A percentile compares a stretch with the other conserved stretches of the same genome.
phyloP scores from a whole-genome alignment of 1,140 invertebrate species.

The Lepidurus couesii region DNA sequence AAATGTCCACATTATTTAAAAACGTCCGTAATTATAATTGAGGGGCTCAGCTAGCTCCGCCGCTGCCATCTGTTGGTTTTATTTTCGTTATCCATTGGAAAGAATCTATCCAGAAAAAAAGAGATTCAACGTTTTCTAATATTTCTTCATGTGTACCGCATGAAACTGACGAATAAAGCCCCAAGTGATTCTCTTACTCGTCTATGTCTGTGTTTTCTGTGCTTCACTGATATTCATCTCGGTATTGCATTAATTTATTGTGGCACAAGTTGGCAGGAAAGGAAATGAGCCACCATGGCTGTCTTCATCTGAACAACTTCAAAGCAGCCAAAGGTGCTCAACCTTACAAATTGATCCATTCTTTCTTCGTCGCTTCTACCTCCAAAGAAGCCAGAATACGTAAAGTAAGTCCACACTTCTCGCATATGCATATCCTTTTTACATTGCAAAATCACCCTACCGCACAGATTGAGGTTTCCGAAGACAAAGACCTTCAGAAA shows the following conservation, averaged over 20 bases:
- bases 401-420: slow-evolving; percentile 52
- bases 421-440: slow-evolving; percentile 29
- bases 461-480: neutral
- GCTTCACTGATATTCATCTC: neutral
- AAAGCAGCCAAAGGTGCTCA: slow-evolving; percentile 66
- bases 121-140: no score
- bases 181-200: no score
- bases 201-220: neutral
- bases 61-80: no score
- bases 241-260: neutral
- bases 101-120: no score
- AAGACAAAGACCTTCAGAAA: slow-evolving; percentile 25
- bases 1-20: no score
- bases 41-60: no score
- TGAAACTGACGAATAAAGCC: no score
- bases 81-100: no score
- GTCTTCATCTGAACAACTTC: slow-evolving; percentile 69
- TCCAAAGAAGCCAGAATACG: slow-evolving; percentile 61
- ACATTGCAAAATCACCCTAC: neutral
- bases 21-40: no score
- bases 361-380: slow-evolving; percentile 66
- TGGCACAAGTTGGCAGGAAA: neutral
- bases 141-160: no score
- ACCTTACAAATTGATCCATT: slow-evolving; percentile 67
- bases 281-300: slow-evolving; percentile 63